A percentile compares a stretch with the other conserved stretches of the same genome.
These are phyloP conservation scores for Schrankia costaestrigalis DNA, from an alignment of 2,888 invertebrate species.

Conservation along the genomic window DNA sequence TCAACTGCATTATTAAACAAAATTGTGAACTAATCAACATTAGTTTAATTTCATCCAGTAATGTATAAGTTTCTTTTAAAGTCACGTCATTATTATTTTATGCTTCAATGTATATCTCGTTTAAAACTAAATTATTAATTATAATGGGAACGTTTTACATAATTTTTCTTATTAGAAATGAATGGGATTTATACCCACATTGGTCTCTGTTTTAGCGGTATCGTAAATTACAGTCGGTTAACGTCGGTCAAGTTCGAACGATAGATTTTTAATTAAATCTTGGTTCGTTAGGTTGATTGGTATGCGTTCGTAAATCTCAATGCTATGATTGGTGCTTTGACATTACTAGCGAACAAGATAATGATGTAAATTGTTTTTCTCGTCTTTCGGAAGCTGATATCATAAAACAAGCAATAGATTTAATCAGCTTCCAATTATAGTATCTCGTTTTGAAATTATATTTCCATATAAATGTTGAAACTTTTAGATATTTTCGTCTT, in stretches of 20 bases:
- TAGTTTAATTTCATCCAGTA: slow-evolving; percentile 21
- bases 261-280: slow-evolving; percentile 72
- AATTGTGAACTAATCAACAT: slow-evolving; percentile 29
- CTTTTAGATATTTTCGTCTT: slow-evolving; percentile 21
- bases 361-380: slow-evolving; percentile 30
- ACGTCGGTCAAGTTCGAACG: slow-evolving; percentile 45
- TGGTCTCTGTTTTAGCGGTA: slow-evolving; percentile 71
- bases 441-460: slow-evolving; percentile 29
- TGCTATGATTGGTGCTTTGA: slow-evolving; percentile 38
- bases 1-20: slow-evolving; percentile 14
- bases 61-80: slow-evolving; percentile 27
- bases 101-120: slow-evolving; percentile 52
- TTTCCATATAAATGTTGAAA: slow-evolving; percentile 32
- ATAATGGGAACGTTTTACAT: slow-evolving; percentile 70
- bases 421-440: slow-evolving; percentile 33
- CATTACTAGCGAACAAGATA: slow-evolving; percentile 28
- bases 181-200: slow-evolving; percentile 63
- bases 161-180: slow-evolving; percentile 74
- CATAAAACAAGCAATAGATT: slow-evolving; percentile 33
- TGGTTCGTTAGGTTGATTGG: slow-evolving; percentile 55
- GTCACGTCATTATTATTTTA: slow-evolving; percentile 38
- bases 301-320: slow-evolving; percentile 37
- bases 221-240: slow-evolving; percentile 65
- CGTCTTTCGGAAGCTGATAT: slow-evolving; percentile 34
- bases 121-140: slow-evolving; percentile 72